Percentiles rank a stretch among this genome's conserved stretches.
These are phyloP conservation scores for Palythoa caribaeorum DNA, from an alignment of 92 coral and sea anemone species.

Conservation along the genomic window DNA sequence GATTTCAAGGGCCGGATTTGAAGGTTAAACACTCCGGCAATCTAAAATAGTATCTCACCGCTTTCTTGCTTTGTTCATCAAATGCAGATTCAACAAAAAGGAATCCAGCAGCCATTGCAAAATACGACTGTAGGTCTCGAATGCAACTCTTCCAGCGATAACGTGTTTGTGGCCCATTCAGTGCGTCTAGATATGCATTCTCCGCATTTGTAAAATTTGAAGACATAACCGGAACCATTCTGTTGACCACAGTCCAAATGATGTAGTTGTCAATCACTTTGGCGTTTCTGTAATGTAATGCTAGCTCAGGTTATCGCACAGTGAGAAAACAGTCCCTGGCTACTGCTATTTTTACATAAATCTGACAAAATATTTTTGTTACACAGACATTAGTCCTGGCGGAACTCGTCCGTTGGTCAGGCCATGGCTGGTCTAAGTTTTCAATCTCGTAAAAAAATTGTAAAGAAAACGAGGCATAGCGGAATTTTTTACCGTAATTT, in stretches of 20 bases:
- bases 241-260: constrained; percentile 61
- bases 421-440: no score
- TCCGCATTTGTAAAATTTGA: constrained; percentile 36
- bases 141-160: constrained; percentile 60
- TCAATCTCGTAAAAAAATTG: no score
- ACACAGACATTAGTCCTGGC: no score
- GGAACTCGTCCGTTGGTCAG: no score
- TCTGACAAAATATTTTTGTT: no score
- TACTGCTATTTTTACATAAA: no score
- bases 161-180: constrained; percentile 18
- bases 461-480: no score
- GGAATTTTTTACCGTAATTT: no score
- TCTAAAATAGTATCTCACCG: constrained; percentile 25
- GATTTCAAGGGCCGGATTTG: background rate
- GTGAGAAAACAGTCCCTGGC: background rate
- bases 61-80: constrained; percentile 64
- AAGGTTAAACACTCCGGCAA: background rate
- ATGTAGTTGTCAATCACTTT: constrained; percentile 59
- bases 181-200: background rate
- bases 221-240: constrained; percentile 44
- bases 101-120: constrained; percentile 62
- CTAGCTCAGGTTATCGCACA: no score
- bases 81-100: constrained; percentile 73
- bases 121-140: constrained; percentile 30
- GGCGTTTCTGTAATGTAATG: constrained; percentile 33